Base-by-base conservation (phyloP, 2,113 vertebrate species). In the Calypte anna region DNA sequence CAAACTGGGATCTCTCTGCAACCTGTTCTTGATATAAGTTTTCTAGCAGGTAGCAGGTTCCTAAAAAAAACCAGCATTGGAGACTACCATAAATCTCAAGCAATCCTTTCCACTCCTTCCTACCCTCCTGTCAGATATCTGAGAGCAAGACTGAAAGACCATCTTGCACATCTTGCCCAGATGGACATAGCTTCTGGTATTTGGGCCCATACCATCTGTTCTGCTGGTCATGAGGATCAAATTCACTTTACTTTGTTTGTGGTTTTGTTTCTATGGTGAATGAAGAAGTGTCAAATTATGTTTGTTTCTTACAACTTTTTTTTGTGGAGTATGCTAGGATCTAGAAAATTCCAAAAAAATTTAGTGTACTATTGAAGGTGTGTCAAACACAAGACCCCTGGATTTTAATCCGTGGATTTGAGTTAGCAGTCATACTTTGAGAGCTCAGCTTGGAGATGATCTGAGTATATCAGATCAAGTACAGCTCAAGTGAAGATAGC, bases 1-100 rank as follows among this genome's bases (percentile, higher is more conserved):
- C 57, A 80, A 93, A 83, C 43, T 61, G 57, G 86, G 86, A 95
- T 93, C 16, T 70, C 68, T 75, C 53, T 8, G 3, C 82, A 95
- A 84, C 69, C 73, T 94, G 76, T 78, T 95, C 76, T 59, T 93
- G 86, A 88, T 72, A 67, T 79, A 76, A 67, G 72, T 88, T 93
- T 93, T 88, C 64, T 83, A 91, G 78, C 43, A 81, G 53, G 28
- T 90, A 40, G 88, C 80, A 38, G 36, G 36, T 38, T 38, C 36
- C 36, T 38, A 38, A 91, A 86, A 82, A 84, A 14, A 7, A 17
- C 36, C 36, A 68, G 68, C 70, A 83, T 27, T 50, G 38, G 53
- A 90, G 43, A 78, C 68, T 86, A 40, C 28, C 31, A 90, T 16
- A 83, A 90, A 82, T 73, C 43, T 55, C 43, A 88, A 86, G 30